Evolutionary conservation across 2,888 invertebrate genomes (phyloP).

Genomic region (Eugnorisma glareosa): DNA sequence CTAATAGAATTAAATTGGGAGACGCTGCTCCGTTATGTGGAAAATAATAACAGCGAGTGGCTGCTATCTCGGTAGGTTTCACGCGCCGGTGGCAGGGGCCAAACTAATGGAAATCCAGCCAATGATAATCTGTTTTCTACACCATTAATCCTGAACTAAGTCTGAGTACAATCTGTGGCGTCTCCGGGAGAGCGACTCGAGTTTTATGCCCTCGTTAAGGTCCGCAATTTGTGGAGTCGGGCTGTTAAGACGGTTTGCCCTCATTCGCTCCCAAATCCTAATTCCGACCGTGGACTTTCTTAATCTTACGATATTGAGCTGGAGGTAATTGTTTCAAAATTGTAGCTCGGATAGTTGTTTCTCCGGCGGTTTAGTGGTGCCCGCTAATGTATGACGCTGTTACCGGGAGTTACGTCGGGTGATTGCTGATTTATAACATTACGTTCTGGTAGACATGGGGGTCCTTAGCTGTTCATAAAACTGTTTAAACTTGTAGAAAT

Average conservation of each 20-base stretch:
- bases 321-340: slow-evolving; percentile 90
- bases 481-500: background rate
- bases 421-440: slow-evolving; percentile 43
- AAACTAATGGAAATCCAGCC: slow-evolving; percentile 89
- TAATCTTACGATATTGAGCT: slow-evolving; percentile 90
- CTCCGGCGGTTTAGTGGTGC: slow-evolving; percentile 55
- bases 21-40: slow-evolving; percentile 88
- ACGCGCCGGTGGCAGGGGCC: slow-evolving; percentile 90
- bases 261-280: slow-evolving; percentile 87
- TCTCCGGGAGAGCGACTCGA: slow-evolving; percentile 87
- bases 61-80: slow-evolving; percentile 87
- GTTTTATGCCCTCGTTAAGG: slow-evolving; percentile 91
- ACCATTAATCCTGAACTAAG: slow-evolving; percentile 91
- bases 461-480: background rate
- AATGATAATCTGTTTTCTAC: slow-evolving; percentile 91
- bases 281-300: slow-evolving; percentile 89
- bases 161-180: slow-evolving; percentile 90
- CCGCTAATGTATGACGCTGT: slow-evolving; percentile 58
- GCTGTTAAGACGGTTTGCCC: slow-evolving; percentile 87
- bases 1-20: slow-evolving; percentile 90
- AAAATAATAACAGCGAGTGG: slow-evolving; percentile 89
- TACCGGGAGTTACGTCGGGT: slow-evolving; percentile 51
- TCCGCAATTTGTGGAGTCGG: slow-evolving; percentile 90
- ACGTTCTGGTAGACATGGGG: background rate
- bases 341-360: slow-evolving; percentile 82